Base-by-base conservation (phyloP, 2,888 invertebrate species). In the Odontothrips loti region DNA sequence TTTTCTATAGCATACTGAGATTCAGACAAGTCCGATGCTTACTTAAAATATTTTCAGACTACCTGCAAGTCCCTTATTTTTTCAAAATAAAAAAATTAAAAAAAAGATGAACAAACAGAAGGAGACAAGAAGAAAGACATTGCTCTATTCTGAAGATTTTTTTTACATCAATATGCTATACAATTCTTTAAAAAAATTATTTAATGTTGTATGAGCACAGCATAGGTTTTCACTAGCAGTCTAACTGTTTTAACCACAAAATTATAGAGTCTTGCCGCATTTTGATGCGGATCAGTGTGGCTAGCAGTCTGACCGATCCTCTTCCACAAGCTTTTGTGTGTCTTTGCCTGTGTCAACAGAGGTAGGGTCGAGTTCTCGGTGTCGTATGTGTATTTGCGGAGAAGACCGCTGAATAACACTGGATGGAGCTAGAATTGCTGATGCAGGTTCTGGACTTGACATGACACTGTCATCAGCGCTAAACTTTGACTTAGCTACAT, bases 311-410 rank as follows among this genome's bases (percentile, higher is more conserved):
- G 89, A 93, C 88, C 93, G 93, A 90, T 96, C 96, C 90, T 96
- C 96, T 88, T 93, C 93, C 84, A 97, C 96, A 84, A 97, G 91
- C 87, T 94, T 93, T 88, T 95, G 95, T 79, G 97, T 97, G 89
- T 97, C 97, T 88, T 94, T 95, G 87, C 96, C 96, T 82, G 95
- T 95, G 88, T 97, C 96, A 82, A 92, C 91, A 82, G 91, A 89
- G 81, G 93, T 91, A 6, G 96, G 96, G 89, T 96, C 95, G 82
- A 96, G 90, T 87, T 94, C 93, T 84, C 92, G 91, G 87, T 93
- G 94, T 87, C 93, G 90, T 84, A 93, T 89, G 87, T 92, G 92
- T 84, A 93, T 89, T 87, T 92, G 93, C 47, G 94, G 93, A 82
- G 93, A 92, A 81, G 92, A 92, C 86, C 93, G 91, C 86, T 95